phyloP scores from a whole-genome alignment of 2,113 vertebrate species.

The human region GRCh38 chr2:176962001-176962500 shows the following conservation, averaged over 20 bases:
- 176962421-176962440: slow-evolving; percentile 92
- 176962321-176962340: slow-evolving; percentile 99
- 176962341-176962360: slow-evolving; percentile 99
- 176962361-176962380: slow-evolving; percentile 99
- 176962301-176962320: slow-evolving; percentile 99
- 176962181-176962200: slow-evolving; percentile 99
- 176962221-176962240: slow-evolving; percentile 99
- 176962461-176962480: slow-evolving; percentile 86
- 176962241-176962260: slow-evolving; percentile 99
- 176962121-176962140: slow-evolving; percentile 94
- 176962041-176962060: slow-evolving; percentile 99
- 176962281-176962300: slow-evolving; percentile 99
- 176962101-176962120: slow-evolving; percentile 98
- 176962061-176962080: slow-evolving; percentile 99
- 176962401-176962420: slow-evolving; percentile 98
- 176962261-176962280: slow-evolving; percentile 99
- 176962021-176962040: slow-evolving; percentile 98
- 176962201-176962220: slow-evolving; percentile 99
- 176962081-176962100: slow-evolving; percentile 99
- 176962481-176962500: slow-evolving; percentile 84
- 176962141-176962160: slow-evolving; percentile 96
- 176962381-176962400: slow-evolving; percentile 99
- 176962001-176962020: slow-evolving; percentile 94
- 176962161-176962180: slow-evolving; percentile 94
- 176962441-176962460: slow-evolving; percentile 84